phyloP scores from a whole-genome alignment of 2,888 invertebrate genomes.

The Polylopha cassiicola region DNA sequence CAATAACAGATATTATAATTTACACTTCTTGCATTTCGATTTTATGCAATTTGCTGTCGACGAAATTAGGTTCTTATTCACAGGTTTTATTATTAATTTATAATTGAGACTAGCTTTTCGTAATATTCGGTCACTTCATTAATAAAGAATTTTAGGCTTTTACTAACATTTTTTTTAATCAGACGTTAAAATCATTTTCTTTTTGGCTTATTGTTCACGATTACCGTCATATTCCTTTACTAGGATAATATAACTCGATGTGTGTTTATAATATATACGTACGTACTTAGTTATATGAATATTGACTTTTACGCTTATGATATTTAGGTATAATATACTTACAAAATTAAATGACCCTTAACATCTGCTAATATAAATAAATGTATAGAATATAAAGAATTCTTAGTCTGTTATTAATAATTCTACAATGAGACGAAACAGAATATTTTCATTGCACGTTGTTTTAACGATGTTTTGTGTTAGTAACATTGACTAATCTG shows the following conservation, averaged over 20 bases:
- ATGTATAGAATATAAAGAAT: too few species aligned
- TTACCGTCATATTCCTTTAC: slow-evolving; percentile 69
- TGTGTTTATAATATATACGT: too few species aligned
- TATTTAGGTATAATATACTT: too few species aligned
- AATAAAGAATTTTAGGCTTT: slow-evolving; percentile 10
- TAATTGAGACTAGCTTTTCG: slow-evolving; percentile 72
- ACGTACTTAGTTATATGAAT: too few species aligned
- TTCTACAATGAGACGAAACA: too few species aligned
- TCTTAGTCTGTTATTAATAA: too few species aligned
- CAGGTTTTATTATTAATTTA: background rate
- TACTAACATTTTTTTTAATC: slow-evolving; percentile 12
- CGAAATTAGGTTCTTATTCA: slow-evolving; percentile 9
- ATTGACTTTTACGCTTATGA: too few species aligned
- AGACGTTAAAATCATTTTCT: slow-evolving; percentile 2
- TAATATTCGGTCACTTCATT: slow-evolving; percentile 47
- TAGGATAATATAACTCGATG: slow-evolving; percentile 34
- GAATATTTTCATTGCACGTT: too few species aligned
- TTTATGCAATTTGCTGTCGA: slow-evolving; percentile 7
- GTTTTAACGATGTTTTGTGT: too few species aligned
- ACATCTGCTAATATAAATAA: too few species aligned
- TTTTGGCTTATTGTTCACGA: slow-evolving; percentile 22
- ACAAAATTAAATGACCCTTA: too few species aligned
- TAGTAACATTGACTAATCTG: too few species aligned
- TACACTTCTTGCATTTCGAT: background rate
- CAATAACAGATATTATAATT: slow-evolving; percentile 1